Evolutionary conservation across 2,113 vertebrate genomes (phyloP).

Genomic region (Bos taurus): DNA sequence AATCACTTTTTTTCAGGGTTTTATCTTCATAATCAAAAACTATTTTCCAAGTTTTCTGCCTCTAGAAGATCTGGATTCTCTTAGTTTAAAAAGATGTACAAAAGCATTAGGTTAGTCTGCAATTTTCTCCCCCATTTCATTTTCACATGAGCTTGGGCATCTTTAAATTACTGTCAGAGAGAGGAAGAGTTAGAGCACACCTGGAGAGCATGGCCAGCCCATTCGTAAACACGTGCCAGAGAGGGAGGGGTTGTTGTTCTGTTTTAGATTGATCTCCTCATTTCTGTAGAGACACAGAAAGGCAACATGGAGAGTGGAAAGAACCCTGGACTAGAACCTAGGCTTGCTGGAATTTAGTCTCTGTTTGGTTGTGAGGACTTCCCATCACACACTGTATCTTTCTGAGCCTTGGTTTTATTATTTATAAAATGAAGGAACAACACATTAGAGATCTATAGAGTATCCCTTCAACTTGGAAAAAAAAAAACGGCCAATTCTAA

Average conservation of each 20-base stretch:
- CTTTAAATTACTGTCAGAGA: neutral
- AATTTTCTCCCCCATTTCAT: neutral
- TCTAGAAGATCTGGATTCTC: neutral
- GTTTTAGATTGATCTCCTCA: neutral
- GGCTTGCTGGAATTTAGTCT: neutral
- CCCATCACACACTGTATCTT: neutral
- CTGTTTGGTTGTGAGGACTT: neutral
- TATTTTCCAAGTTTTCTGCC: neutral
- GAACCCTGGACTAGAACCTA: neutral
- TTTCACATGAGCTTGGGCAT: neutral
- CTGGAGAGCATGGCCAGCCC: neutral
- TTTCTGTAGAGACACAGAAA: neutral
- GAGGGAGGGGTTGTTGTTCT: neutral
- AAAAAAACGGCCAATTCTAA: neutral
- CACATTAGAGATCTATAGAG: neutral
- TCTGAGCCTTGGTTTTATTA: slow-evolving; percentile 19
- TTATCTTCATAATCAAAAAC: neutral
- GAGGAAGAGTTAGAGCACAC: neutral
- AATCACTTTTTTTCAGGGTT: neutral
- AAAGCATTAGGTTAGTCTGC: neutral
- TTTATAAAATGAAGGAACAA: neutral
- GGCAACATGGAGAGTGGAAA: neutral
- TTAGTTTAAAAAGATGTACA: neutral
- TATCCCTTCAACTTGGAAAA: neutral
- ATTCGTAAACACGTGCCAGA: neutral